Conservation (phyloP, 2,797 vertebrate species). For the Geotrypetes seraphini region DNA sequence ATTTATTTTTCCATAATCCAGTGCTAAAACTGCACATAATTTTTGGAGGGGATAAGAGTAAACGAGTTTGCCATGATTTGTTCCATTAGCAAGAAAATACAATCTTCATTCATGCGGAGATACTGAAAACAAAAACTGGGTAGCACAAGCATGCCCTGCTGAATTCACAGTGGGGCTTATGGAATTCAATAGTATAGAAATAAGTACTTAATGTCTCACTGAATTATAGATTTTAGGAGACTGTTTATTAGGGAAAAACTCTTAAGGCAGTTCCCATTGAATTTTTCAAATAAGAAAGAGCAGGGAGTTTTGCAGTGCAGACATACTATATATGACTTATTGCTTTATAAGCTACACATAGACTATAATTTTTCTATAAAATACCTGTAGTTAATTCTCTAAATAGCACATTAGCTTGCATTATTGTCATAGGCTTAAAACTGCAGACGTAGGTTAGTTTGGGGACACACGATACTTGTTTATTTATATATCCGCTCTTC, state of each 20-base stretch:
- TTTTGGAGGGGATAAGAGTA: no score
- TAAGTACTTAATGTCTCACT: constrained; percentile 52
- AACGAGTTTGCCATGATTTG: constrained; percentile 27
- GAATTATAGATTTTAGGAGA: constrained; percentile 55
- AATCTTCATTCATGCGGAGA: constrained; percentile 46
- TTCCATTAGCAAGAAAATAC: constrained; percentile 40
- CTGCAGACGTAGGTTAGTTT: no score
- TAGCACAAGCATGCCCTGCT: constrained; percentile 34
- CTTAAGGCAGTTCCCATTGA: constrained; percentile 41
- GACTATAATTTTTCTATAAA: constrained; percentile 1
- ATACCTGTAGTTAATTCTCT: background rate
- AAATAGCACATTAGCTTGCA: no score
- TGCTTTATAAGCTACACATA: background rate
- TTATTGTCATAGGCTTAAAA: no score
- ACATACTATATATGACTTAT: background rate
- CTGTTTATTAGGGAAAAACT: constrained; percentile 53
- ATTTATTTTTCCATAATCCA: no score
- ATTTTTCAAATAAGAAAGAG: constrained; percentile 35
- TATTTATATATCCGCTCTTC: no score
- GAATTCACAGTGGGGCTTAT: constrained; percentile 49
- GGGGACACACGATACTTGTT: no score
- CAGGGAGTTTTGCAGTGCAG: constrained; percentile 18
- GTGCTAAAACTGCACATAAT: no score
- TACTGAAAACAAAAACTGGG: constrained; percentile 48
- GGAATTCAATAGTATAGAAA: constrained; percentile 44